Conservation (phyloP, 1,140 invertebrate species). For the Leucophenga varia region DNA sequence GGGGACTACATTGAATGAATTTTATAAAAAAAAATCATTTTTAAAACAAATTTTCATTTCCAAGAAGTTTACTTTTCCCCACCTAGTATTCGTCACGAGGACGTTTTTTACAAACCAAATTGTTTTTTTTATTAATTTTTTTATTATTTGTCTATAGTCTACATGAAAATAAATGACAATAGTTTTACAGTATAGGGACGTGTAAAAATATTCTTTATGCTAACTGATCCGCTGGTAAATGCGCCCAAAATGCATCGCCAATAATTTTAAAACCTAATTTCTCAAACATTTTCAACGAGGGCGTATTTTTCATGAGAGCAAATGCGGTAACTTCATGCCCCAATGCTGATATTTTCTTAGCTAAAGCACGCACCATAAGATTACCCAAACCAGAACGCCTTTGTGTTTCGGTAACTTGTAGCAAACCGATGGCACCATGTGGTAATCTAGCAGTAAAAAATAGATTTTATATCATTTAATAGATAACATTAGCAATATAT, state of each 20-base stretch:
- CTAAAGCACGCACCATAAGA: conserved; percentile 22
- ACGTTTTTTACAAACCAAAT: no score
- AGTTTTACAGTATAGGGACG: no score
- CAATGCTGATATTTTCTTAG: conserved; percentile 16
- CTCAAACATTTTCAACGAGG: conserved; percentile 32
- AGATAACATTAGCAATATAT: not conserved
- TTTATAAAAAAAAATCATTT: no score
- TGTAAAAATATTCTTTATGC: no score
- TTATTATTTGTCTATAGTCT: no score
- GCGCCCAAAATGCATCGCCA: conserved; percentile 22
- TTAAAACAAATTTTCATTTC: no score
- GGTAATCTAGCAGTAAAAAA: conserved; percentile 17
- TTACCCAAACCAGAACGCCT: conserved; percentile 30
- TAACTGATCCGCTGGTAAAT: no score
- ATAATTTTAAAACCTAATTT: conserved; percentile 31
- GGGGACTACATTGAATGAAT: no score
- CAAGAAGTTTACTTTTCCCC: no score
- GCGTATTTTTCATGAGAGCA: conserved; percentile 23
- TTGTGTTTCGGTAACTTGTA: conserved; percentile 28
- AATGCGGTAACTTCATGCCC: conserved; percentile 30
- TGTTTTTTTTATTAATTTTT: no score
- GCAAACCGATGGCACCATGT: conserved; percentile 26
- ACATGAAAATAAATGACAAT: no score
- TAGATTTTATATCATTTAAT: not conserved
- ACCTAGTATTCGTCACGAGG: no score